Percentiles rank a stretch among this genome's conserved stretches.
These are phyloP conservation scores for Sebastes diploproa DNA, from an alignment of 2,797 vertebrate species.

Conservation along the genomic window DNA sequence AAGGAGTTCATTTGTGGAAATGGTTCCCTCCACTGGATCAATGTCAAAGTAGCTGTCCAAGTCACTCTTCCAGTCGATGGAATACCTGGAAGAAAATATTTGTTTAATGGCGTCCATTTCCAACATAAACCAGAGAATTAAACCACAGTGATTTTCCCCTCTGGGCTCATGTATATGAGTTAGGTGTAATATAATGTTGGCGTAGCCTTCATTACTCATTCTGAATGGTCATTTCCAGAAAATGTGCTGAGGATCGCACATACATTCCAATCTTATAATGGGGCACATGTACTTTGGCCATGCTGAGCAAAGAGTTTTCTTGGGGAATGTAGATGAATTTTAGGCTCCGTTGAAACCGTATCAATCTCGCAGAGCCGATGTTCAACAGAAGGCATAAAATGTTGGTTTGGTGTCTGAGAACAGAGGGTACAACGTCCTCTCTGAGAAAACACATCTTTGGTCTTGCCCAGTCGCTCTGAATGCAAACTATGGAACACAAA, in stretches of 20 bases:
- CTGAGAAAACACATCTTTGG: slow-evolving; percentile 28
- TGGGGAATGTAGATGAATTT: slow-evolving; percentile 61
- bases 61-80: slow-evolving; percentile 95
- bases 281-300: slow-evolving; percentile 40
- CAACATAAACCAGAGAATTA: slow-evolving; percentile 45
- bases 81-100: slow-evolving; percentile 86
- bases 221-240: slow-evolving; percentile 75
- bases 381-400: slow-evolving; percentile 33
- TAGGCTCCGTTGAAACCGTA: slow-evolving; percentile 40
- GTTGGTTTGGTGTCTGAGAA: slow-evolving; percentile 36
- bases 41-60: slow-evolving; percentile 95
- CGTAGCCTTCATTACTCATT: slow-evolving; percentile 71
- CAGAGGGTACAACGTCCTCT: slow-evolving; percentile 26
- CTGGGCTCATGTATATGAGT: slow-evolving; percentile 57
- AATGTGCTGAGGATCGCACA: slow-evolving; percentile 72
- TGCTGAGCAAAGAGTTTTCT: slow-evolving; percentile 69
- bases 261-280: slow-evolving; percentile 68
- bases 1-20: slow-evolving; percentile 93
- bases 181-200: slow-evolving; percentile 61
- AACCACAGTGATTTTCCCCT: slow-evolving; percentile 36
- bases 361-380: slow-evolving; percentile 55
- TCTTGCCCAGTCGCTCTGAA: slow-evolving; percentile 39
- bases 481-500: slow-evolving; percentile 36
- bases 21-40: slow-evolving; percentile 92
- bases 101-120: slow-evolving; percentile 56